phyloP scores from a whole-genome alignment of 2,113 vertebrate species.

The Antechinus flavipes region DNA sequence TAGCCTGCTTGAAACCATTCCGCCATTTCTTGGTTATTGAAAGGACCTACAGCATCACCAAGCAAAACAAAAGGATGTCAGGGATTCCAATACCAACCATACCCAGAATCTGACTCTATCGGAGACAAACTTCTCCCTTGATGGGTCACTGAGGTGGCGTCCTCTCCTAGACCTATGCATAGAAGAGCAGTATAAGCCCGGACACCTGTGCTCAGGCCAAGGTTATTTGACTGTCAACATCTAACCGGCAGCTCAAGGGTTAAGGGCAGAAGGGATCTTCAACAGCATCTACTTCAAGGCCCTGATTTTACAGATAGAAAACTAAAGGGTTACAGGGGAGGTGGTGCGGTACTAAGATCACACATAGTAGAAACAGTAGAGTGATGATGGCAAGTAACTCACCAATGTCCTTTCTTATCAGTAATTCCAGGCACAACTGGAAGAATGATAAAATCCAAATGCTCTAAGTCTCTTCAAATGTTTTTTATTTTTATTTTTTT shows the following conservation, averaged over 20 bases:
- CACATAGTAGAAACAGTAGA: background rate
- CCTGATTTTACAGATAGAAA: background rate
- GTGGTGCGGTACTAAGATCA: background rate
- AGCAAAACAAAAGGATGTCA: constrained; percentile 43
- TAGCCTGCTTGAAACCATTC: constrained; percentile 99
- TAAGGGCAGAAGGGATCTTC: background rate
- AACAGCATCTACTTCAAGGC: background rate
- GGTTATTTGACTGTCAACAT: background rate
- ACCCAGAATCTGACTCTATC: background rate
- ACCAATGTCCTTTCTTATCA: background rate
- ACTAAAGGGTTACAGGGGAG: background rate
- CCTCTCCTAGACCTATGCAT: background rate
- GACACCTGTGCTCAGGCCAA: background rate
- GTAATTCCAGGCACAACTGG: background rate
- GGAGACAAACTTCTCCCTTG: background rate
- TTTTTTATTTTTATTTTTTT: background rate
- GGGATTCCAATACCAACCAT: constrained; percentile 25
- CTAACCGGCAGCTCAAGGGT: background rate
- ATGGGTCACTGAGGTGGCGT: background rate
- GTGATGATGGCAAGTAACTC: background rate
- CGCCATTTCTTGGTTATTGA: constrained; percentile 97
- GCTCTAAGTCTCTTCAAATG: background rate
- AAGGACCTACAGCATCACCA: constrained; percentile 90
- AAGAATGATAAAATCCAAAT: background rate
- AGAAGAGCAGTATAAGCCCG: background rate